Base-by-base conservation (phyloP, 92 coral and sea anemone species). In the Epizoanthus fatuus region DNA sequence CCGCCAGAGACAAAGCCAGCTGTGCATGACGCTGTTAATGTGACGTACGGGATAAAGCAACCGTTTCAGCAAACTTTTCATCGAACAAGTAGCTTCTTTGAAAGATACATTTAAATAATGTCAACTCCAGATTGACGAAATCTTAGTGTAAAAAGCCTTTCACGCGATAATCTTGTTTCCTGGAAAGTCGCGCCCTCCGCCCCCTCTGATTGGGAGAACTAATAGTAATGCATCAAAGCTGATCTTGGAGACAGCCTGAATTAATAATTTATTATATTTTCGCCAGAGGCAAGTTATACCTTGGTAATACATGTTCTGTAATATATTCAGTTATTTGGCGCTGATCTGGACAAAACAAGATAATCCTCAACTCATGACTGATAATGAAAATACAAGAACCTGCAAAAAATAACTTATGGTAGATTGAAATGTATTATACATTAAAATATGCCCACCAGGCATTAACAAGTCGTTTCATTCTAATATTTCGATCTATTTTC, bases 261-360 rank as follows among this genome's bases (percentile, higher is more conserved):
- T 66, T 17, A 37, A 25, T 38, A 37, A 38, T 77, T 77, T 77
- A 62, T 77, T 77, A 47, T 17, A 59, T 60, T 59, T 51, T 77
- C 70, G 44, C 59, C 53, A 49, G 55, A 77, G 40, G 68, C 40
- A 77, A 60, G 64, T 45, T 77, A 12, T 77, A 74, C 79, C 54
- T 72, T 74, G 38, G 8, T 12, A 5, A 53, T 32, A 51, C 14
- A 52, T 45, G 12, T n/a, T 52, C 17, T 49, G 20, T 52, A 8
- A 52, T 54, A 38, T 29, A 19, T 3, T 42, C 13, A 49, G 56
- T 2, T 44, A 16, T 8, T 71, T 17, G 55, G 20, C 12, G 47
- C 13, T 7, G 32, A 70, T 70, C 52, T 75, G 68, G 63, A 56
- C 20, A 76, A 57, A 59, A 59, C 51, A 37, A 32, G 40, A 77